Percentiles rank a stretch among this genome's conserved stretches.
Conservation (phyloP, 2,797 vertebrate species). For the Enoplosus armatus region DNA sequence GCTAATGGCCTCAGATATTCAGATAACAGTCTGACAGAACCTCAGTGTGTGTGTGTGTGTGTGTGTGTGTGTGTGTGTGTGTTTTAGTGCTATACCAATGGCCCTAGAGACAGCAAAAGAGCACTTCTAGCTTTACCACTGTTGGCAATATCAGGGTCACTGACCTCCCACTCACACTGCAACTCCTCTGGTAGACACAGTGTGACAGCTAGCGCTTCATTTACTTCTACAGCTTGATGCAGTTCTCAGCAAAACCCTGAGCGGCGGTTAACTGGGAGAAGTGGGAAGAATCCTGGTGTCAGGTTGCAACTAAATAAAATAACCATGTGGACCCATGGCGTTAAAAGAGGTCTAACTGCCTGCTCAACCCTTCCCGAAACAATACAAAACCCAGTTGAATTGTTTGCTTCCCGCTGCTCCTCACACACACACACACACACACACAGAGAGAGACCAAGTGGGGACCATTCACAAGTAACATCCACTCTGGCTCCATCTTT, state of each 20-base stretch:
- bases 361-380: background rate
- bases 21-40: slow-evolving; percentile 28
- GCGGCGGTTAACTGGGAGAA: slow-evolving; percentile 7
- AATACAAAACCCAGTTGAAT: background rate
- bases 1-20: slow-evolving; percentile 57
- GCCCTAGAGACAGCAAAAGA: slow-evolving; percentile 22
- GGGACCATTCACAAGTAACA: background rate
- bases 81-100: slow-evolving; percentile 7
- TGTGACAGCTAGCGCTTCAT: slow-evolving; percentile 16
- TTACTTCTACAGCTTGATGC: slow-evolving; percentile 17
- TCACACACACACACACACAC: background rate
- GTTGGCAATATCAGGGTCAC: slow-evolving; percentile 22
- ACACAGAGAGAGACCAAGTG: too few relatives aligned
- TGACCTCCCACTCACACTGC: slow-evolving; percentile 19
- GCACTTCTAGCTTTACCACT: slow-evolving; percentile 15
- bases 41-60: slow-evolving; percentile 24
- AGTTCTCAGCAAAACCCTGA: background rate
- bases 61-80: slow-evolving; percentile 18
- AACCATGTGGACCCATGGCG: background rate
- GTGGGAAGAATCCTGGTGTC: background rate
- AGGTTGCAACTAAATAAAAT: slow-evolving; percentile 2
- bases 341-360: background rate
- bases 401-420: background rate
- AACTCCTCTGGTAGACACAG: slow-evolving; percentile 9
- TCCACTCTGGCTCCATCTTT: background rate